Base-by-base conservation (phyloP, 2,888 invertebrate species). In the Synanthedon myopaeformis region DNA sequence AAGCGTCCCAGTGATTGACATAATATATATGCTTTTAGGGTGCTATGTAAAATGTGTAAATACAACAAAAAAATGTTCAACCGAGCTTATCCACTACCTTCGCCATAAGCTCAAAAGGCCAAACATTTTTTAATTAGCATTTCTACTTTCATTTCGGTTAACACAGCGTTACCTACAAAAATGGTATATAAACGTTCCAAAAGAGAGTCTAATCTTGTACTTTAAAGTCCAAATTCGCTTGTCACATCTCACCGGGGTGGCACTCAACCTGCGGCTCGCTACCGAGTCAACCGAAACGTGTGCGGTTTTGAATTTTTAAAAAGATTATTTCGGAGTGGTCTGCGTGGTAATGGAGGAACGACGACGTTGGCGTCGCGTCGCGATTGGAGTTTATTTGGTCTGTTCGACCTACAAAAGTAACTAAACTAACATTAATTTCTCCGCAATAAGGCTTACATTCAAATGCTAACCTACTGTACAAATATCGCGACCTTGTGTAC, bases 301-400 rank as follows among this genome's bases (percentile, higher is more conserved):
- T 67, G 65, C 59, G 63, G 67, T 67, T 73, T 73, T 82, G 77
- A 83, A 84, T 84, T 79, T 81, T 83, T 79, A 75, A 83, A 82
- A 75, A 77, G 78, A 81, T 81, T 82, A 81, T 83, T 81, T 76
- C 71, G 66, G 73, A 72, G 72, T 70, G 72, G 65, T 64, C 67
- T 61, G 59, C 61, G 55, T 61, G 61, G 72, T 78, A 79, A 79
- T 76, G 72, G 74, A 74, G 74, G 11, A 65, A 68, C 58, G 66
- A 63, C 61, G 71, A 66, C 67, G 66, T 68, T 8, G 10, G 8
- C 10, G 35, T 35, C 35, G 35, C 35, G 35, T 3, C 35, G 35
- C 35, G 35, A 35, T 3, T 1, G 35, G 10, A 10, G 35, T 8
- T 35, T 35, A 35, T 35, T 35, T 35, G 35, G 35, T 35, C 35